A percentile compares a stretch with the other conserved stretches of the same genome.
Conservation (phyloP, 92 coral and sea anemone species). For the Phenganax stokvisi region DNA sequence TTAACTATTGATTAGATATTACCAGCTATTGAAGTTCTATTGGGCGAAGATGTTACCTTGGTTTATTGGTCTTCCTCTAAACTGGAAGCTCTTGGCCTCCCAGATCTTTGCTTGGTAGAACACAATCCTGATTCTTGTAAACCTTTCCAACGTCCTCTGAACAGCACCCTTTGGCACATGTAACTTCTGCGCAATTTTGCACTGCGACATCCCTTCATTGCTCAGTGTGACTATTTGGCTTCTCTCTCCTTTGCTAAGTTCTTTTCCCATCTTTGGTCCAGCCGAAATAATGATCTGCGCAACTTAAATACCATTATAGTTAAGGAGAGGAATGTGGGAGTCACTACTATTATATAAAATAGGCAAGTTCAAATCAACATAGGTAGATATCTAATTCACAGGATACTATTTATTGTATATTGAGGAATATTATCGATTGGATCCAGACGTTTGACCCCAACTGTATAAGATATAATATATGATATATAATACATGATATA, state of each 20-base stretch:
- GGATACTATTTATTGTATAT: background rate
- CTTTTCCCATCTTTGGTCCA: too few species aligned
- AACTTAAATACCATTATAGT: too few species aligned
- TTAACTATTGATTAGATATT: slow-evolving; percentile 16
- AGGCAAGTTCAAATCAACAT: background rate
- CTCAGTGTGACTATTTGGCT: background rate
- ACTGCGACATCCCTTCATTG: slow-evolving; percentile 3
- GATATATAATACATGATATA: background rate
- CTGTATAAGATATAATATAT: background rate
- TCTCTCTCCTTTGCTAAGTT: background rate
- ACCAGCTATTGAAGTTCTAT: slow-evolving; percentile 5
- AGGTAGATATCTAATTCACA: background rate
- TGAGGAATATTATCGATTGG: background rate
- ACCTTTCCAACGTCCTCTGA: background rate
- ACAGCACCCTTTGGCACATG: background rate
- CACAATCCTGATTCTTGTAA: background rate
- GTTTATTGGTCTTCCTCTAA: background rate
- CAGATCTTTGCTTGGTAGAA: slow-evolving; percentile 1
- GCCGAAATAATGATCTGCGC: too few species aligned
- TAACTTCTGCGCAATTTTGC: background rate
- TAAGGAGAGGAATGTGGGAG: too few species aligned
- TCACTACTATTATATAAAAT: too few species aligned
- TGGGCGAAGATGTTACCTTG: slow-evolving; percentile 8
- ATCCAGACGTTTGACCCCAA: slow-evolving; percentile 5
- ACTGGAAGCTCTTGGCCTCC: background rate